These are phyloP conservation scores for Deroplatys truncata DNA, from an alignment of 2,888 invertebrate genomes.

Conservation along the genomic window DNA sequence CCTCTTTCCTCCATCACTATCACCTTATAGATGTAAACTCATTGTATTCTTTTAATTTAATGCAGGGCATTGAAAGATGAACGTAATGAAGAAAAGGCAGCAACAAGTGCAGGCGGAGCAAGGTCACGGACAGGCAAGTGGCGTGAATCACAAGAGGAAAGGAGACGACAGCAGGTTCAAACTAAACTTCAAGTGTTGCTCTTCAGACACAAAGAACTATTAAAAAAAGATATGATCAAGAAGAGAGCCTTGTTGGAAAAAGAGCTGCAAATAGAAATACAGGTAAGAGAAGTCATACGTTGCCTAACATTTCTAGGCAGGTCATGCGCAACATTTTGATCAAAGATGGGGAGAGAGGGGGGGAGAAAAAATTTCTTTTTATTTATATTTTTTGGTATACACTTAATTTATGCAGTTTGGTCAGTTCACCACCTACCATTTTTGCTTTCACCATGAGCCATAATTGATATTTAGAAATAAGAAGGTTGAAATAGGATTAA, in stretches of 20 bases:
- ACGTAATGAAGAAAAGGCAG: conserved; percentile 11
- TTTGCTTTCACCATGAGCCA: too few relatives aligned
- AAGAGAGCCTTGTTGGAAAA: conserved; percentile 85
- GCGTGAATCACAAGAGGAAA: conserved; percentile 49
- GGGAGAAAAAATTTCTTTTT: too few relatives aligned
- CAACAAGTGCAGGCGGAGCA: neutral
- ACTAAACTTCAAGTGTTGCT: conserved; percentile 67
- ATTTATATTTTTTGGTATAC: neutral
- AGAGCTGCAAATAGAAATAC: conserved; percentile 85
- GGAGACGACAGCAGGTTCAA: conserved; percentile 51
- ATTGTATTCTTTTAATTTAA: neutral
- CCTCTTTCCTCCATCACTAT: too few relatives aligned
- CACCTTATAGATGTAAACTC: too few relatives aligned
- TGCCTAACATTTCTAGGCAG: neutral
- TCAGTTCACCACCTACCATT: too few relatives aligned
- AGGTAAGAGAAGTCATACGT: conserved; percentile 48
- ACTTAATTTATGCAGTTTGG: too few relatives aligned
- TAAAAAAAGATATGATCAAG: conserved; percentile 90
- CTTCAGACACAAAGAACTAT: conserved; percentile 82
- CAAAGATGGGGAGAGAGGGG: too few relatives aligned
- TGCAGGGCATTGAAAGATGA: neutral
- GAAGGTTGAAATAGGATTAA: too few relatives aligned
- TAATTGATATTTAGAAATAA: too few relatives aligned
- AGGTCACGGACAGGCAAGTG: conserved; percentile 41
- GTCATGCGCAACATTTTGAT: too few relatives aligned